Base-by-base conservation (phyloP, 2,113 vertebrate species). In the Cryptotis parvus region DNA sequence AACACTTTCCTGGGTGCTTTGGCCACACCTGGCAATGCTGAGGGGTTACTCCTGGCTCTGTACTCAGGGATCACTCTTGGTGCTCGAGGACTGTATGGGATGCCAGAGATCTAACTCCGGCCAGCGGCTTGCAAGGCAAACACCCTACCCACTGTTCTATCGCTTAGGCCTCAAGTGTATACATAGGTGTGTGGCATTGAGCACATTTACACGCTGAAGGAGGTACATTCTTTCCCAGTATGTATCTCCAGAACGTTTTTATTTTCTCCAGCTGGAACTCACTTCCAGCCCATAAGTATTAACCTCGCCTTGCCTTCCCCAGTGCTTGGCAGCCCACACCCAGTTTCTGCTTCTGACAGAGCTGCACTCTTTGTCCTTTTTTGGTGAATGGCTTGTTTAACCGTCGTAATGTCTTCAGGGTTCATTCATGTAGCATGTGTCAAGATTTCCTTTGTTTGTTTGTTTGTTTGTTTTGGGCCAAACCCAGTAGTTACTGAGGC, bases 371-470 rank as follows among this genome's bases (percentile, higher is more conserved):
- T 72, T 84, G 39, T 3, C 20, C 22, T n/a, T 61, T 78, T 69
- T 58, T 58, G 55, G 45, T 65, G 26, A 66, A 26, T 69, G 45
- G 31, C 41, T 77, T 88, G 75, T 81, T 93, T 85, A 33, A 82
- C 41, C 85, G 79, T 27, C 35, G 72, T 76, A 63, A 70, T 45
- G 24, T 88, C 22, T 91, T 88, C 45, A 82, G 16, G 29, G 18
- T 88, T 89, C 22, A 41, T 85, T 61, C 2, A 35, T 55, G 41
- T 74, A 68, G 37, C 15, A 16, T 22, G n/a, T 68, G 20, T 81
- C 65, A 76, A 35, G 72, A 37, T 76, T 75, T 94, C 18, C 68
- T 83, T 82, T 89, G 27, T 66, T 41, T 49, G 45, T 49, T 49
- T 49, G 45, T 49, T 49, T 49, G 45, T 49, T 58, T 58, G 55